A percentile compares a stretch with the other conserved stretches of the same genome.
Evolutionary conservation across 2,888 invertebrate species (phyloP).

Genomic region (Hypomecis atomaria): DNA sequence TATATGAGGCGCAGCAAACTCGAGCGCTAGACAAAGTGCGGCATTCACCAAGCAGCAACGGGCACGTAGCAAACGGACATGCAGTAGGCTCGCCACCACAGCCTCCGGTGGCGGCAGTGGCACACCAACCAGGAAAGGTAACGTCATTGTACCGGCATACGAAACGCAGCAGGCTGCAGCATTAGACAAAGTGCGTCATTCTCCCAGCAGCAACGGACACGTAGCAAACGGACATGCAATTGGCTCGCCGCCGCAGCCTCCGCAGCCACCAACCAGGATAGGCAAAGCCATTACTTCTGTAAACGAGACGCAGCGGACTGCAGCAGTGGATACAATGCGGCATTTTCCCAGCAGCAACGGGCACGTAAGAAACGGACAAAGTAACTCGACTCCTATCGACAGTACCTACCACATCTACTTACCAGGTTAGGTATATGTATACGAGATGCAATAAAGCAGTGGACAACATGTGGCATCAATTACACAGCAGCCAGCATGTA

Average conservation of each 20-base stretch:
- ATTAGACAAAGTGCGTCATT: not conserved
- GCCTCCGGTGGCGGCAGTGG: slow-evolving; percentile 24
- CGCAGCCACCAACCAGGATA: slow-evolving; percentile 66
- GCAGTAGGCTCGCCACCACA: slow-evolving; percentile 46
- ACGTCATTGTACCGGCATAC: slow-evolving; percentile 56
- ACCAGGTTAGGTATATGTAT: too few relatives aligned
- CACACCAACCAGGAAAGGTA: slow-evolving; percentile 74
- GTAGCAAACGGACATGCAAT: slow-evolving; percentile 19
- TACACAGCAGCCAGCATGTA: not conserved
- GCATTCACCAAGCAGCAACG: slow-evolving; percentile 59
- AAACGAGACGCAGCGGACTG: slow-evolving; percentile 69
- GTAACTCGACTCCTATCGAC: too few relatives aligned
- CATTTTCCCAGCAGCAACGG: not conserved
- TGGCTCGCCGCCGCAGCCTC: slow-evolving; percentile 47
- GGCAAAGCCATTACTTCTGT: slow-evolving; percentile 47
- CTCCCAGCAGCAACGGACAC: not conserved
- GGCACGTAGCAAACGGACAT: slow-evolving; percentile 28
- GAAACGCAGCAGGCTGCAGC: slow-evolving; percentile 88
- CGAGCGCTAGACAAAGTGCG: slow-evolving; percentile 83
- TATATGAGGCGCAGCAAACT: slow-evolving; percentile 88
- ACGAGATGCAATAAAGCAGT: too few relatives aligned
- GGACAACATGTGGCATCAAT: not conserved
- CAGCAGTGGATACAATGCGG: not conserved
- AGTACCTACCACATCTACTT: too few relatives aligned
- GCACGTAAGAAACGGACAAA: slow-evolving; percentile 22